Evolutionary conservation across 1,140 invertebrate species (phyloP), one percentile per base, ranked within the genome.

Genomic region (Sycophaga agraensis): DNA sequence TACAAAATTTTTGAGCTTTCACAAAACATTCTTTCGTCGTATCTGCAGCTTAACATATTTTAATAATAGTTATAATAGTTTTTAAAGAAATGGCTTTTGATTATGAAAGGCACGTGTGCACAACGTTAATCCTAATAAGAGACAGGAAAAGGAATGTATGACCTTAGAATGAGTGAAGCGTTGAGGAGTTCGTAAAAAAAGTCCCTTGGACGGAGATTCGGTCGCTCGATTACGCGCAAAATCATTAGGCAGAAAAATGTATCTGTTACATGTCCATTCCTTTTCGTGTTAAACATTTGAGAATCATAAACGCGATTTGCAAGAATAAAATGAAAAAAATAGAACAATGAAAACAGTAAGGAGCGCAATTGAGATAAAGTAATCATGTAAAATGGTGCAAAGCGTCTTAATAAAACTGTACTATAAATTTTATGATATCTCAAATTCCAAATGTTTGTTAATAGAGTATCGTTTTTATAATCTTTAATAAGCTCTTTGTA

Each of bases 71-170:
- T 31, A 40, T 48, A 14, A 34, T 42, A 56, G 4, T 45, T 22
- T 42, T 43, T 14, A 17, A 31, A 43, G 19, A 21, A 22, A 40
- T 59, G 37, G 12, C 26, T 59, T 59, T 51, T 59, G 37, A 51
- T 59, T 60, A 31, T 60, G 21, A 53, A 37, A 43, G 4, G 24
- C 17, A 37, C 16, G 19, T 31, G 0, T 21, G 16, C 28, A 26
- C 14, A 6, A 14, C 31, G 6, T 43, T 53, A 24, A 35, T 45
- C 40, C 19, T 37, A 45, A 53, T 48, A n/a, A 42, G 8, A 50
- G 26, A n/a, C 9, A 42, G 37, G 31, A 60, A 53, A 35, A 45
- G 26, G 26, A 37, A 37, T 22, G 39, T 1, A 28, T 45, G 14
- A 43, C 19, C n/a, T n/a, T 57, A 19, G 39, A 19, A 6, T 46